Evolutionary conservation across 2,888 invertebrate genomes (phyloP), one percentile per base, ranked within the genome.

Genomic region (Lasiommata megera): DNA sequence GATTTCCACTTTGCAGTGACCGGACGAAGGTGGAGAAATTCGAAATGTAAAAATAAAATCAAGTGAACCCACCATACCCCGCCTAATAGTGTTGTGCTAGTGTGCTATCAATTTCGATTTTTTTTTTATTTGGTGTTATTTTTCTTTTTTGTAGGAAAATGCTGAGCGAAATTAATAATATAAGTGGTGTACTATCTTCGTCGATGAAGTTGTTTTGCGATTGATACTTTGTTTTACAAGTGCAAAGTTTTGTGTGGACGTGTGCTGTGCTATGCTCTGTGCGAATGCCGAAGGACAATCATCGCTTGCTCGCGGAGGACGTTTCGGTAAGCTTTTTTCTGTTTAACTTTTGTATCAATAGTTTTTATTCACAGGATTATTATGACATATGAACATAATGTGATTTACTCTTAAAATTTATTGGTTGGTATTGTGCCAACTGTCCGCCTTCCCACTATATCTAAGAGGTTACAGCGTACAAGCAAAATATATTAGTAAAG

Each of bases 71-170:
- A n/a, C n/a, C n/a, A n/a, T n/a, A n/a, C n/a, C n/a, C n/a, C n/a
- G n/a, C 41, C 17, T 31, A 68, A 72, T 71, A 66, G 88, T 88
- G 86, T 72, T 80, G 88, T 88, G 88, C 73, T 66, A 81, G 84
- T 84, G 82, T 67, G 75, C 65, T 79, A 73, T 72, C 80, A 46
- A 46, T 66, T 56, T 62, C 66, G 82, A 83, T 80, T 66, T 1
- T 34, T 34, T 55, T 60, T 66, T 83, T 84, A 79, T 79, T 80
- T 78, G 75, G 71, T 70, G 69, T 69, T 79, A 82, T 75, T 84
- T 88, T 88, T 87, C 82, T 87, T 85, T 88, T 88, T 88, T 85
- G 84, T 90, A 90, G 90, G 90, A 88, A 85, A 89, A 85, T 80
- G 88, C 88, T 84, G 89, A 81, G 81, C 82, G 89, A 89, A 88